Base-by-base conservation (phyloP, 2,797 vertebrate species). In the Leptodactylus fallax region DNA sequence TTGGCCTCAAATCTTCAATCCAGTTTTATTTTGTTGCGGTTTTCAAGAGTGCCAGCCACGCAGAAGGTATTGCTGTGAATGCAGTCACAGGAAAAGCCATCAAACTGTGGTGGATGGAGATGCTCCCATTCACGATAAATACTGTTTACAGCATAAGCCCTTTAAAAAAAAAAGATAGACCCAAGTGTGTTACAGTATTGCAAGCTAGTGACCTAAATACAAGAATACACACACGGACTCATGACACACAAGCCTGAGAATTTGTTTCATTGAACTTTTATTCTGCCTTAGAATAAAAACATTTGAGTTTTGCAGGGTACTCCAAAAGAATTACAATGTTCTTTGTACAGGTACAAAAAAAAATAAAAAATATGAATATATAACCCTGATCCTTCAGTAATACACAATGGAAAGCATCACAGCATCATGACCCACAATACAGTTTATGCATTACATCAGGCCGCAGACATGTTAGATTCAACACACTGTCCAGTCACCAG, bases 221-320 rank as follows among this genome's bases (percentile, higher is more conserved):
- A n/a, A n/a, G n/a, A n/a, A n/a, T n/a, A n/a, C n/a, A 36, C 36
- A 36, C 36, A 36, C 36, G 4, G n/a, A 65, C 36, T 10, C 2
- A 61, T 51, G 55, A 76, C 23, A 60, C 56, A 23, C 74, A 60
- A 81, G 36, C n/a, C 7, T 3, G 9, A 19, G 16, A 7, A 16
- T 55, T 49, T 51, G 87, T 90, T 90, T 89, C 82, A 92, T 87
- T 86, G 17, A 94, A 93, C 86, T 88, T 95, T 92, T 94, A 95
- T 95, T 95, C 92, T 90, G 91, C 23, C 86, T 92, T 90, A 85
- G 94, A 94, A 95, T 95, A 95, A 96, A 96, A 96, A 95, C 90
- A 91, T 94, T 86, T 89, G 76, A 84, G 80, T 81, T n/a, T 88
- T 88, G 91, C 90, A 92, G 93, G 91, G 93, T 88, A 90, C 90